Evolutionary conservation across 1,140 invertebrate species (phyloP).

Genomic region (Eriocheir sinensis): DNA sequence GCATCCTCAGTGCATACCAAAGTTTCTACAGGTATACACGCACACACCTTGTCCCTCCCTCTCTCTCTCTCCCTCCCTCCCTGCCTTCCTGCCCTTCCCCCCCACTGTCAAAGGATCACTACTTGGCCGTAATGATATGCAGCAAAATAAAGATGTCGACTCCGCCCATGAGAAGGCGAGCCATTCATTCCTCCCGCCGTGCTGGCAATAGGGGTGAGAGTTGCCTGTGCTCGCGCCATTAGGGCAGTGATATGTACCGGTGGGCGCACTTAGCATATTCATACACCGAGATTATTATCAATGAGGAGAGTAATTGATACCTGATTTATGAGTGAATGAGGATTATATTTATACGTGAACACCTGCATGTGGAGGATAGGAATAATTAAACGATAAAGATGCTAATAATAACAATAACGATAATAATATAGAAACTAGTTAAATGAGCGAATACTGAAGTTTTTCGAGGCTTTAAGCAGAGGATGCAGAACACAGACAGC

Average conservation of each 20-base stretch:
- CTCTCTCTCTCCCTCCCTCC: constrained; percentile 61
- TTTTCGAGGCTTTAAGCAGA: not conserved
- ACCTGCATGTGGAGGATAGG: not conserved
- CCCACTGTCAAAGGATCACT: constrained; percentile 50
- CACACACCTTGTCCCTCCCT: constrained; percentile 18
- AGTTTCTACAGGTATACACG: not conserved
- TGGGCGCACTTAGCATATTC: constrained; percentile 55
- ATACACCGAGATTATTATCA: constrained; percentile 58
- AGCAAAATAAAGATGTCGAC: constrained; percentile 54
- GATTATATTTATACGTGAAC: not conserved
- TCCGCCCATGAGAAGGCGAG: constrained; percentile 46
- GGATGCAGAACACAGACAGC: not conserved
- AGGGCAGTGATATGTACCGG: constrained; percentile 61
- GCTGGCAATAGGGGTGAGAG: constrained; percentile 5
- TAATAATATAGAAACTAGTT: too few species aligned
- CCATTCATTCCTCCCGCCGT: constrained; percentile 31
- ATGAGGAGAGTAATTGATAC: constrained; percentile 57
- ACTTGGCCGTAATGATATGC: constrained; percentile 63
- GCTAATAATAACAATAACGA: not conserved
- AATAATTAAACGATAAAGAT: not conserved
- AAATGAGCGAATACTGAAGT: not conserved
- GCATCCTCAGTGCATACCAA: not conserved
- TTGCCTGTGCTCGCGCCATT: constrained; percentile 30
- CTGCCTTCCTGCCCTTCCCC: constrained; percentile 27
- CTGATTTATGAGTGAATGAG: not conserved